Evolutionary conservation across 2,888 invertebrate species (phyloP).

Genomic region (Piscicola geometra): DNA sequence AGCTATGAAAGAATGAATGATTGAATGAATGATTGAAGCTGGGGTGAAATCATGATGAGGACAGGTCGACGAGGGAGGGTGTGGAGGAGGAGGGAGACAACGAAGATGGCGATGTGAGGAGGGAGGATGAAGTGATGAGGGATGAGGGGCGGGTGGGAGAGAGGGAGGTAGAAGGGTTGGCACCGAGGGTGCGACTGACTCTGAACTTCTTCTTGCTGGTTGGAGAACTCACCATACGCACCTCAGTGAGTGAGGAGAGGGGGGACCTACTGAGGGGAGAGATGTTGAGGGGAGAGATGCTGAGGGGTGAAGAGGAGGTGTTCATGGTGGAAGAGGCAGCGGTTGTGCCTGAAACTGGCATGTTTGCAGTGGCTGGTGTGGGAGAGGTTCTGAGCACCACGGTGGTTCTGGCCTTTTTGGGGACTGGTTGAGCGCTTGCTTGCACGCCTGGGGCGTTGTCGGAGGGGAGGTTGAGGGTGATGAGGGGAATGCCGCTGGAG

Average conservation of each 20-base stretch:
- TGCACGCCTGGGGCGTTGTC: too few relatives aligned
- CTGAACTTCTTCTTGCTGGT: slow-evolving; percentile 3
- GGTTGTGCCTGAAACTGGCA: background rate
- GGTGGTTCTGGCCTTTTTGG: too few relatives aligned
- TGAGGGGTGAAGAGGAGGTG: too few relatives aligned
- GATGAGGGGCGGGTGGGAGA: background rate
- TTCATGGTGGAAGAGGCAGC: background rate
- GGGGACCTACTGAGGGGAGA: too few relatives aligned
- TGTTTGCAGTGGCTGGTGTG: background rate
- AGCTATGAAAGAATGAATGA: background rate
- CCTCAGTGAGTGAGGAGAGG: background rate
- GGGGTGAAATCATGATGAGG: background rate
- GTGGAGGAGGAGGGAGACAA: background rate
- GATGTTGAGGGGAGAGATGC: too few relatives aligned
- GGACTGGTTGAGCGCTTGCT: too few relatives aligned
- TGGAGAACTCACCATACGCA: background rate
- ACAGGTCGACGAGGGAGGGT: background rate
- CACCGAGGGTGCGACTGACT: background rate
- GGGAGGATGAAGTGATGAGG: background rate
- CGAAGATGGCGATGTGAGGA: background rate
- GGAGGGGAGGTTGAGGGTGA: background rate
- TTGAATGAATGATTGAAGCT: background rate
- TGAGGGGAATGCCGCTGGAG: background rate
- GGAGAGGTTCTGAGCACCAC: background rate
- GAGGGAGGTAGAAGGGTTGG: background rate